Base-by-base conservation (phyloP, 1,140 invertebrate genomes). In the Gryon sp. region DNA sequence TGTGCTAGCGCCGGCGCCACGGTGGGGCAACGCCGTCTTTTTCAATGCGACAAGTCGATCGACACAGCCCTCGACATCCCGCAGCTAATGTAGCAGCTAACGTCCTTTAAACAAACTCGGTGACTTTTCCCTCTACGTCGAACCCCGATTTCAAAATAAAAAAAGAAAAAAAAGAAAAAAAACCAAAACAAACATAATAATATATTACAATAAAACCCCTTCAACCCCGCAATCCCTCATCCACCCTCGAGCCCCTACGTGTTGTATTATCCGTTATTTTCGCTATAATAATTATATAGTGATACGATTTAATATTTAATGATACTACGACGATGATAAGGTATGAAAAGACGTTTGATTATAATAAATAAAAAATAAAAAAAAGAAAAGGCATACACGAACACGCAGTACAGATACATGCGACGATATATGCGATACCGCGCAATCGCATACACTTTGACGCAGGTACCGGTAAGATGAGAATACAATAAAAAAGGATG, bases 261-360 rank as follows among this genome's bases (percentile, higher is more conserved):
- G 85, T 89, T 87, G 86, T 88, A 88, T 88, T 88, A 88, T 88
- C 85, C 86, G 87, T 87, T 88, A 88, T 88, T 88, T 88, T 88
- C 87, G 86, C 87, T 88, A 88, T 88, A 87, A 87, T 87, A 87
- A 87, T 88, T 88, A 84, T 82, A 85, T 85, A 86, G 87, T 87
- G 83, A 86, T 88, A 87, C 62, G 70, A 76, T 70, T 87, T 87
- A 82, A 88, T 87, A 89, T 83, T 87, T 88, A 89, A 87, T 86
- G 80, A 87, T 89, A 89, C 87, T 86, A 87, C 86, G 86, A 89
- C 83, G 86, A 89, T 82, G 87, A 89, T 88, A 86, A 89, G 86
- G 84, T 87, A 88, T 83, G 86, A 86, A 84, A 85, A 82, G 85
- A 88, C 86, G 86, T 88, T 88, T 88, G 86, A 86, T 89, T 84